Conservation (phyloP, 2,113 vertebrate species). For the Elephantulus edwardii region DNA sequence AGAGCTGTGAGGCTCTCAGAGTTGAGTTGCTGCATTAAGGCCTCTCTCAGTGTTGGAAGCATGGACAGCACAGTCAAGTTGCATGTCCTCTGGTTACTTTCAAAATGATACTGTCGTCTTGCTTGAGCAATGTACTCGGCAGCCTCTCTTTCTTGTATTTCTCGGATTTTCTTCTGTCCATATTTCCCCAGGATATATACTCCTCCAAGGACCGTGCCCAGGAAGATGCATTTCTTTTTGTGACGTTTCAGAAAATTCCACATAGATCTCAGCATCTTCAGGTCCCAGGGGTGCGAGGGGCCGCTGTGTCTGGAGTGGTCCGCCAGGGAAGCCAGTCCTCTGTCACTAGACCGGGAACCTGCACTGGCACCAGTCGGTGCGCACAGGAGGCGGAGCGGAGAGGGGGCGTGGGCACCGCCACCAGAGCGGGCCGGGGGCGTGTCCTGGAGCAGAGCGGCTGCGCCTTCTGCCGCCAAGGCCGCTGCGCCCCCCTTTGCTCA, state of each 20-base stretch:
- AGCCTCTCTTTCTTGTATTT: slow-evolving; percentile 95
- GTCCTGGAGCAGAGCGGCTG: not conserved
- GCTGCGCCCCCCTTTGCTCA: not conserved
- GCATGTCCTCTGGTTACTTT: slow-evolving; percentile 98
- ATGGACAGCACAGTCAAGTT: slow-evolving; percentile 99
- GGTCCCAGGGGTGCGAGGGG: not conserved
- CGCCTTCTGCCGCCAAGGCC: not conserved
- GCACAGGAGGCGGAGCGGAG: not conserved
- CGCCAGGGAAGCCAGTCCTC: slow-evolving; percentile 56
- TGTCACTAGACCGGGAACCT: not conserved
- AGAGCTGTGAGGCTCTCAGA: too few species aligned
- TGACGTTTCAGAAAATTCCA: slow-evolving; percentile 96
- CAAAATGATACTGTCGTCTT: slow-evolving; percentile 95
- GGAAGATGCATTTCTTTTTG: slow-evolving; percentile 93
- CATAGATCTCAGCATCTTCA: slow-evolving; percentile 89
- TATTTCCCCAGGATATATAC: slow-evolving; percentile 95
- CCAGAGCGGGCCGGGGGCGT: slow-evolving; percentile 58
- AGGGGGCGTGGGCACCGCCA: slow-evolving; percentile 21
- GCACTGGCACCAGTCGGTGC: not conserved
- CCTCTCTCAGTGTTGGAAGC: too few species aligned
- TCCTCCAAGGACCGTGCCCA: slow-evolving; percentile 89
- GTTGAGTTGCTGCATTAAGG: too few species aligned
- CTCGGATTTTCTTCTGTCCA: slow-evolving; percentile 94
- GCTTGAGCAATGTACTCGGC: slow-evolving; percentile 95
- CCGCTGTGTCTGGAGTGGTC: not conserved